A percentile compares a stretch with the other conserved stretches of the same genome.
phyloP scores from a whole-genome alignment of 2,113 vertebrate species.

The Erythrocercus mccallii region DNA sequence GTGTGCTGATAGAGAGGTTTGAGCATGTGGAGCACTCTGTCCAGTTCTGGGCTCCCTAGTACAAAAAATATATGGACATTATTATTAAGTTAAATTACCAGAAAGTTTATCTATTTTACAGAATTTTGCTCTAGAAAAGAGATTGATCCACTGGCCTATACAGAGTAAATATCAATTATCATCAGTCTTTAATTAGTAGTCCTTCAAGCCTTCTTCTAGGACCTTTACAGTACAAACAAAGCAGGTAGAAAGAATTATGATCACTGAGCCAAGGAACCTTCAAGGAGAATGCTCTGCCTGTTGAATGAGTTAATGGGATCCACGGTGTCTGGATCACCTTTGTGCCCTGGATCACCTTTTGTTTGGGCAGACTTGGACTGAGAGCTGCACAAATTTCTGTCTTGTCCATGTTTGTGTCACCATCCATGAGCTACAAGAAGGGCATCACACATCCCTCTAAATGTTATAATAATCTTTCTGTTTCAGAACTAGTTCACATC shows the following conservation, averaged over 20 bases:
- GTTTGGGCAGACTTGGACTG: neutral
- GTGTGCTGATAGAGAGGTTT: neutral
- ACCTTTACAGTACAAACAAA: neutral
- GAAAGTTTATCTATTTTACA: neutral
- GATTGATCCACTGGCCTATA: neutral
- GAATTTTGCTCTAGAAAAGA: neutral
- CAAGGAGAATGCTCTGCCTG: neutral
- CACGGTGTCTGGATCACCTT: rapidly evolving
- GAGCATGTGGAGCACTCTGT: neutral
- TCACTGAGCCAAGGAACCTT: neutral
- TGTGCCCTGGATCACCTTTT: neutral
- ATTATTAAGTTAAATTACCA: neutral
- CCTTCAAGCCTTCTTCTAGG: neutral
- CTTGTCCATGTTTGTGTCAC: neutral
- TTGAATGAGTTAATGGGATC: neutral
- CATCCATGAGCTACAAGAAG: neutral
- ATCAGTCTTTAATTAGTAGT: neutral
- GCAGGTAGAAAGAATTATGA: neutral
- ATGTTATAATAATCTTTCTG: neutral
- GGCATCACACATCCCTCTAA: neutral
- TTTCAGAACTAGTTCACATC: neutral
- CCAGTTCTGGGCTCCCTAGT: neutral
- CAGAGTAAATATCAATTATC: neutral
- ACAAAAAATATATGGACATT: neutral
- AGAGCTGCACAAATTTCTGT: neutral